A percentile compares a stretch with the other conserved stretches of the same genome.
Evolutionary conservation across 2,888 invertebrate species (phyloP).

Genomic region (Phragmatobia fuliginosa): DNA sequence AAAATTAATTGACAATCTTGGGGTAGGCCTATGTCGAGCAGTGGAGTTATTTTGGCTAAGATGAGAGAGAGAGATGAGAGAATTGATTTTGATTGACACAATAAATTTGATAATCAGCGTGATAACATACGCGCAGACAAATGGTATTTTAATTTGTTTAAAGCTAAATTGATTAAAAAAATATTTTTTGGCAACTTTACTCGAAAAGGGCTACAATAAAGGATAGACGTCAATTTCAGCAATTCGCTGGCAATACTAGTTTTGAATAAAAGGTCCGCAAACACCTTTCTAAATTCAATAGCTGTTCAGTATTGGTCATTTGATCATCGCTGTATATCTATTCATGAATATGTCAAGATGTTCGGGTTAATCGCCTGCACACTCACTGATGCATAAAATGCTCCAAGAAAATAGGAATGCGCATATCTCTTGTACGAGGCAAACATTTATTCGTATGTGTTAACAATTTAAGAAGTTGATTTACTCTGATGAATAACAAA

Average conservation of each 20-base stretch:
- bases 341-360: slow-evolving; percentile 38
- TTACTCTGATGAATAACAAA: background rate
- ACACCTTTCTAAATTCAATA: background rate
- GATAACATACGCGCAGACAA: too few relatives aligned
- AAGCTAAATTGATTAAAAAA: too few relatives aligned
- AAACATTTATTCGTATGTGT: background rate
- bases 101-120: too few relatives aligned
- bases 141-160: too few relatives aligned
- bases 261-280: background rate
- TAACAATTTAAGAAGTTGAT: background rate
- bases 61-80: too few relatives aligned
- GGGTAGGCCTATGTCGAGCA: too few relatives aligned
- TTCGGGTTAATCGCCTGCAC: slow-evolving; percentile 38
- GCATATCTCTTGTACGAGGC: slow-evolving; percentile 28
- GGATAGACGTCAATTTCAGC: background rate
- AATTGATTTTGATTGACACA: background rate
- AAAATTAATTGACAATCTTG: too few relatives aligned
- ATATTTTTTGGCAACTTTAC: background rate
- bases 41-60: too few relatives aligned
- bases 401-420: slow-evolving; percentile 48
- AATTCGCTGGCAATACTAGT: background rate
- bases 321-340: slow-evolving; percentile 1
- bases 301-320: background rate
- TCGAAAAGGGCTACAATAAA: background rate
- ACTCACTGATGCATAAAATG: slow-evolving; percentile 36